Conservation (phyloP, 2,797 vertebrate genomes). For the Rhinella marina region DNA sequence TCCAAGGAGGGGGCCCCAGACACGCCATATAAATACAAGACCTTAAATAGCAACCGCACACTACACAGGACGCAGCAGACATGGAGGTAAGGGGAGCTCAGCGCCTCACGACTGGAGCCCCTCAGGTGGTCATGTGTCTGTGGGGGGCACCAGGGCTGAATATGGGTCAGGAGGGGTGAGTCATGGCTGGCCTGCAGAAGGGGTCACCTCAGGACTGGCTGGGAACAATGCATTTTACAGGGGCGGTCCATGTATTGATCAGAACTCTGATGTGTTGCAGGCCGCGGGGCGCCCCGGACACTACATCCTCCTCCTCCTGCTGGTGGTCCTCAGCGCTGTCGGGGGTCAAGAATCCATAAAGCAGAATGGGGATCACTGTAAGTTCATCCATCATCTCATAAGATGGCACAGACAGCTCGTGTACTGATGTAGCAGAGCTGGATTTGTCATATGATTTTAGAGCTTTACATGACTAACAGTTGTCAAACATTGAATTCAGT, state of each 20-base stretch:
- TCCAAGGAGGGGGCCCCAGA: constrained; percentile 29
- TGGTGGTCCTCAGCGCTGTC: background rate
- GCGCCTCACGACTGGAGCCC: background rate
- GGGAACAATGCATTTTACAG: background rate
- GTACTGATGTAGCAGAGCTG: constrained; percentile 2
- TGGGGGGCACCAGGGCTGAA: background rate
- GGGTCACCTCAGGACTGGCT: background rate
- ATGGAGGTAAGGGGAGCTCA: constrained; percentile 51
- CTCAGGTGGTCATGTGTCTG: background rate
- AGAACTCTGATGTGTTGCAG: constrained; percentile 19
- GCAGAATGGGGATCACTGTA: constrained; percentile 19
- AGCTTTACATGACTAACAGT: background rate
- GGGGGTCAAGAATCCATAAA: background rate
- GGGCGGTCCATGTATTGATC: background rate
- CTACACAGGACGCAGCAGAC: constrained; percentile 30
- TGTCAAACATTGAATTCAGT: background rate
- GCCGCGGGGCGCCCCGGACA: background rate
- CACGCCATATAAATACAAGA: constrained; percentile 59
- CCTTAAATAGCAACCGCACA: constrained; percentile 46
- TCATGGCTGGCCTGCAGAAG: background rate
- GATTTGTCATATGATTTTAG: background rate
- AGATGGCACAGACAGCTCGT: background rate
- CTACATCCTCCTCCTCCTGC: background rate
- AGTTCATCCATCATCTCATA: background rate
- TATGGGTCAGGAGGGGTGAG: background rate